Evolutionary conservation across 2,797 vertebrate genomes (phyloP).

Genomic region (Poecile montanus): DNA sequence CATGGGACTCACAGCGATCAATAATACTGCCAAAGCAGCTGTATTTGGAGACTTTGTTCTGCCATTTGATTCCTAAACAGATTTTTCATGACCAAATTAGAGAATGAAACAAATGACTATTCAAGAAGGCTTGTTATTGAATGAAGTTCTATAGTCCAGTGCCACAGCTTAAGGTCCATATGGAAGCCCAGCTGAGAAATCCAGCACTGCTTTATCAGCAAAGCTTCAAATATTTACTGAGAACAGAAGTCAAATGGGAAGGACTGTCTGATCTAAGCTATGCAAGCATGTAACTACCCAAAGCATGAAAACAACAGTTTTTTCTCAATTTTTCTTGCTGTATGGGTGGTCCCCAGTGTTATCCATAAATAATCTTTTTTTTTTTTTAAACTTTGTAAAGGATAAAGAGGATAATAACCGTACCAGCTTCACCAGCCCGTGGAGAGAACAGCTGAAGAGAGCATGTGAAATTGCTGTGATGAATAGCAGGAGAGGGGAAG

Average conservation of each 20-base stretch:
- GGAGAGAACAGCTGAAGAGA: conserved; percentile 68
- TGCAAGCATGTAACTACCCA: background rate
- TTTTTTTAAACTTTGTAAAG: background rate
- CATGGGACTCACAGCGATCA: background rate
- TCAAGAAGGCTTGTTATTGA: background rate
- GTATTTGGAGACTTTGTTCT: background rate
- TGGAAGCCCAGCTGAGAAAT: conserved; percentile 29
- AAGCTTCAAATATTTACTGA: conserved; percentile 53
- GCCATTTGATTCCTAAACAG: conserved; percentile 5
- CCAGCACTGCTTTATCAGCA: conserved; percentile 36
- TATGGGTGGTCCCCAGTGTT: conserved; percentile 57
- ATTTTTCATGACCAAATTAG: background rate
- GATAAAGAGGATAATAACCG: conserved; percentile 41
- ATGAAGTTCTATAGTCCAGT: background rate
- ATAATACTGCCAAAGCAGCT: background rate
- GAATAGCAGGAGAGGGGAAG: conserved; percentile 33
- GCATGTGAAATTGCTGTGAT: conserved; percentile 59
- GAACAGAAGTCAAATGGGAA: conserved; percentile 42
- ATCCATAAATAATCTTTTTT: conserved; percentile 36
- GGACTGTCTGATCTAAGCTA: conserved; percentile 23
- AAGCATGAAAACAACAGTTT: conserved; percentile 44
- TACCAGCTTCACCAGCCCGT: conserved; percentile 33
- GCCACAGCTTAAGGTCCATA: conserved; percentile 20
- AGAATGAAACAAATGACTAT: background rate
- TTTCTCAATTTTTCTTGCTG: conserved; percentile 32